Conservation (phyloP, 2,797 vertebrate species). For the Pagetopsis macropterus region DNA sequence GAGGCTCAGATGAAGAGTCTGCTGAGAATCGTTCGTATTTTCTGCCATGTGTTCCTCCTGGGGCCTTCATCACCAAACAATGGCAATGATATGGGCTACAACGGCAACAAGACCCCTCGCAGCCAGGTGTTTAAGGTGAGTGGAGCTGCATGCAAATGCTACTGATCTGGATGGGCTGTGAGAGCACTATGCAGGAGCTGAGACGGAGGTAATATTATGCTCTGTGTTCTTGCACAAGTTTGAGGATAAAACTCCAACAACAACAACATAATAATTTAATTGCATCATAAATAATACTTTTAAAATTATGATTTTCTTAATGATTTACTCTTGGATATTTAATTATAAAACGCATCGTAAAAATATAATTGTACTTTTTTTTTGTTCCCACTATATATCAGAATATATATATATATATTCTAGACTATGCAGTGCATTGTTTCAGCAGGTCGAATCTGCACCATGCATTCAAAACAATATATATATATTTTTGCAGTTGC, state of each 20-base stretch:
- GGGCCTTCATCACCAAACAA: slow-evolving; percentile 95
- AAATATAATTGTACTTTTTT: not conserved
- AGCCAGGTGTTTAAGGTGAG: slow-evolving; percentile 99
- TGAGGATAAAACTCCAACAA: slow-evolving; percentile 1
- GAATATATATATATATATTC: too few species aligned
- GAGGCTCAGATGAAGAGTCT: slow-evolving; percentile 99
- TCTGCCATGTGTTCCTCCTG: slow-evolving; percentile 96
- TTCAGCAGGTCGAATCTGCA: not conserved
- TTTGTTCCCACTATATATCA: too few species aligned
- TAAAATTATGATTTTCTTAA: not conserved
- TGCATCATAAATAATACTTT: not conserved
- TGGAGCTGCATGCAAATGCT: not conserved
- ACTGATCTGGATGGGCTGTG: not conserved
- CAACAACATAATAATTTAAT: not conserved
- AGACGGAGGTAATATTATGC: not conserved
- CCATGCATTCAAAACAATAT: not conserved
- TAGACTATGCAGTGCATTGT: not conserved
- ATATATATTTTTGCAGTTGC: too few species aligned
- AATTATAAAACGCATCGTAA: not conserved
- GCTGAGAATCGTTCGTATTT: slow-evolving; percentile 95
- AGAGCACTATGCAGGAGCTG: not conserved
- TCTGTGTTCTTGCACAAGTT: slow-evolving; percentile 4
- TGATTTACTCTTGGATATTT: not conserved
- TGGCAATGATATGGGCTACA: slow-evolving; percentile 98
- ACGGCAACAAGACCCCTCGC: slow-evolving; percentile 98